Conservation (phyloP, 2,113 vertebrate species). For the Hylia prasina region DNA sequence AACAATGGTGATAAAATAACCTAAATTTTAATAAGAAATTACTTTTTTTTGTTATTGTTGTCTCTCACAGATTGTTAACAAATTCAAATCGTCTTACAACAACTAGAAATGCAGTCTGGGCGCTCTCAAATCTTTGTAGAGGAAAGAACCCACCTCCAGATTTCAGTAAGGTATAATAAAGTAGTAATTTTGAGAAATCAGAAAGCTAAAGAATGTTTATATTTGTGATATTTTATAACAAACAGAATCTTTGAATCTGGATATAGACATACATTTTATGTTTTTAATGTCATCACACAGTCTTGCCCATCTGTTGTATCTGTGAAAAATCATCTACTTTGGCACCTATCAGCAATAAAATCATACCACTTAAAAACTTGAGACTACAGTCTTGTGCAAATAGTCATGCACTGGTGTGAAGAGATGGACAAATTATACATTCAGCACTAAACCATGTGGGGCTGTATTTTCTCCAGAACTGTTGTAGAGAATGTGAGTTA, state of each 20-base stretch:
- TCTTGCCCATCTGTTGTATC: not conserved
- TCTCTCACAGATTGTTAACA: conserved; percentile 77
- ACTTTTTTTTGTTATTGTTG: not conserved
- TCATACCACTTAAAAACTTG: not conserved
- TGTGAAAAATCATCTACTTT: not conserved
- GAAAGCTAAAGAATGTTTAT: not conserved
- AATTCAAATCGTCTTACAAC: conserved; percentile 89
- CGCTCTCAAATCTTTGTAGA: conserved; percentile 90
- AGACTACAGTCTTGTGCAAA: not conserved
- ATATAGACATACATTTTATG: not conserved
- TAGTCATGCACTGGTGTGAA: not conserved
- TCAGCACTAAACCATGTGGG: not conserved
- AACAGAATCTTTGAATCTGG: not conserved
- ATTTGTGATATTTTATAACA: not conserved
- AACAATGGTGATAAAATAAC: not conserved
- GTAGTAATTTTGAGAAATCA: not conserved
- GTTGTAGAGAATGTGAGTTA: not conserved
- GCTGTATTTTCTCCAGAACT: not conserved
- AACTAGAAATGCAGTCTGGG: conserved; percentile 91
- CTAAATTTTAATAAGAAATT: not conserved
- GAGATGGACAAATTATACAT: not conserved
- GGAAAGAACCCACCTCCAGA: conserved; percentile 93
- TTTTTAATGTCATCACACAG: not conserved
- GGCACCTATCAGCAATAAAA: not conserved
- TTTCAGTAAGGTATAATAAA: conserved; percentile 82